phyloP scores from a whole-genome alignment of 2,797 vertebrate genomes.

The Champsocephalus esox region DNA sequence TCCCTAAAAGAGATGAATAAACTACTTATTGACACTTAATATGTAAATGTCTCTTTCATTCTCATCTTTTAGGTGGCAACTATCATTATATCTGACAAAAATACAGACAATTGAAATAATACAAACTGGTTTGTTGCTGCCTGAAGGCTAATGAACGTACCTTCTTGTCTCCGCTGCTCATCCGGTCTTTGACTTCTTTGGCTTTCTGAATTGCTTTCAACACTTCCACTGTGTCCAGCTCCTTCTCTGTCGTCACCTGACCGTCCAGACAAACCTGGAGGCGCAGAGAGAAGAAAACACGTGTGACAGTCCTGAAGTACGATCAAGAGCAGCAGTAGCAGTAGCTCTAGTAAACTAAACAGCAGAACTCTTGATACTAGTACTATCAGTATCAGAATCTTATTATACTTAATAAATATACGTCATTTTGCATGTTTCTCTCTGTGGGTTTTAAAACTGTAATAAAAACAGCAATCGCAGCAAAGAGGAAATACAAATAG shows the following conservation, averaged over 20 bases:
- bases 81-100: background rate
- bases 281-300: background rate
- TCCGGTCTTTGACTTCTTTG: slow-evolving; percentile 93
- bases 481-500: no score
- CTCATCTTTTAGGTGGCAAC: background rate
- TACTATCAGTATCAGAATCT: background rate
- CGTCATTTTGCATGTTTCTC: no score
- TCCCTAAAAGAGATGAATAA: background rate
- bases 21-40: background rate
- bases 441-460: no score
- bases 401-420: no score
- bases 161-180: slow-evolving; percentile 92
- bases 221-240: slow-evolving; percentile 97
- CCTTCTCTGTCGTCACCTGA: slow-evolving; percentile 91
- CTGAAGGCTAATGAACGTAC: slow-evolving; percentile 69
- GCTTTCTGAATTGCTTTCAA: slow-evolving; percentile 99
- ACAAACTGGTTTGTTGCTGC: background rate
- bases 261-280: slow-evolving; percentile 93
- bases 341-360: background rate
- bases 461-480: no score
- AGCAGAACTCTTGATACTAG: background rate
- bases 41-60: background rate
- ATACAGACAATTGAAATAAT: background rate
- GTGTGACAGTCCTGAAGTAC: background rate
- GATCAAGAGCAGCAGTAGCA: background rate